Conservation (phyloP, 2,113 vertebrate genomes). For the Sciurus niger region DNA sequence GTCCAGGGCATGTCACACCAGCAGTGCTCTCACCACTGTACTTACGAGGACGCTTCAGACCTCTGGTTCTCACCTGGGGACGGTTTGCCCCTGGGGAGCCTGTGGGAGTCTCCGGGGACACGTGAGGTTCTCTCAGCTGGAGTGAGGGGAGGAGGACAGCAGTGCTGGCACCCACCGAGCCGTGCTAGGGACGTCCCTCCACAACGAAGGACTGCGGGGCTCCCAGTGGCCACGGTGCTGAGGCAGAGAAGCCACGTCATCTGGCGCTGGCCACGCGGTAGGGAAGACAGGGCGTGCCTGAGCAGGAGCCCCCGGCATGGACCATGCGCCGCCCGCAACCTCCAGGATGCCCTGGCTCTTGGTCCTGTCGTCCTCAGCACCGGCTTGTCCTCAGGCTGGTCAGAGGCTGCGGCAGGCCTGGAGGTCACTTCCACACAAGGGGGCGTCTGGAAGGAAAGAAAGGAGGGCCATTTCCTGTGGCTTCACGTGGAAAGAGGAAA, state of each 20-base stretch:
- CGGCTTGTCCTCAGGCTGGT: not conserved
- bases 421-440: not conserved
- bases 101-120: too few species aligned
- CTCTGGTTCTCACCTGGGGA: not conserved
- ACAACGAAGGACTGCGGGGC: not conserved
- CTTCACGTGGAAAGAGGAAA: not conserved
- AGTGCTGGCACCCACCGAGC: too few species aligned
- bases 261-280: rapidly evolving
- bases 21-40: rapidly evolving
- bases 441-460: not conserved
- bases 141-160: not conserved
- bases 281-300: too few species aligned
- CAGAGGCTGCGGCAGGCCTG: not conserved
- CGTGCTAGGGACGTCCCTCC: too few species aligned
- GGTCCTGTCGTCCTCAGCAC: not conserved
- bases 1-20: rapidly evolving
- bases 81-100: not conserved
- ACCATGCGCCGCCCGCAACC: too few species aligned
- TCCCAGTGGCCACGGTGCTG: not conserved
- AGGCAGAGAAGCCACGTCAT: not conserved
- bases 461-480: not conserved
- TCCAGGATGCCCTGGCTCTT: not conserved
- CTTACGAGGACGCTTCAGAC: not conserved
- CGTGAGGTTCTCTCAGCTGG: not conserved
- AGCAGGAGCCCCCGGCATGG: too few species aligned